Conservation (phyloP, 2,113 vertebrate species). For the Spea bombifrons region DNA sequence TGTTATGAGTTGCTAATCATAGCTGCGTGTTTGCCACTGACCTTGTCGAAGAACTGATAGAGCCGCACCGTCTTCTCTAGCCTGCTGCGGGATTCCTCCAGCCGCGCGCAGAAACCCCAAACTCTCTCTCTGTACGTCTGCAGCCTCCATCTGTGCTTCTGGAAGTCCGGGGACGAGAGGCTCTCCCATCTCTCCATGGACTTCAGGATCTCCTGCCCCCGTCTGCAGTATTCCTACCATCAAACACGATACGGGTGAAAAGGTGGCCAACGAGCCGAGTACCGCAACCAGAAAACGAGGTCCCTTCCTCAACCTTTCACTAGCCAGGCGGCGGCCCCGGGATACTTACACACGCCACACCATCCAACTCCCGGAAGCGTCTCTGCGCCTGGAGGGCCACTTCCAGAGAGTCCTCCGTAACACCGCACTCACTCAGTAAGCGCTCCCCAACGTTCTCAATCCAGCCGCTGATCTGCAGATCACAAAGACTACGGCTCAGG, state of each 20-base stretch:
- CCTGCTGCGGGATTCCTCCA: constrained; percentile 63
- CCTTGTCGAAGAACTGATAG: constrained; percentile 75
- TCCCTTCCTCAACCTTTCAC: not conserved
- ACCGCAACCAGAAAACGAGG: no score
- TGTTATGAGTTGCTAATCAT: no score
- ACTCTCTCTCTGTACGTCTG: constrained; percentile 61
- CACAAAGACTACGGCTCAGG: not conserved
- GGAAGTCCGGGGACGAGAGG: constrained; percentile 59
- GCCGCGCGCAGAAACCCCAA: constrained; percentile 64
- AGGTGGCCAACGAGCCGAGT: no score
- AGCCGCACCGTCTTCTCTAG: constrained; percentile 67
- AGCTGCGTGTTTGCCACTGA: constrained; percentile 46
- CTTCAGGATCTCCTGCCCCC: constrained; percentile 67
- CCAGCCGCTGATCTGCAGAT: constrained; percentile 73
- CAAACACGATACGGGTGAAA: constrained; percentile 16
- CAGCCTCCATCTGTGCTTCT: constrained; percentile 60
- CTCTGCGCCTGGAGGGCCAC: constrained; percentile 66
- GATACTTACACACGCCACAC: constrained; percentile 68
- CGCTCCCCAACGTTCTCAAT: constrained; percentile 75
- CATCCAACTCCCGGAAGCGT: constrained; percentile 75
- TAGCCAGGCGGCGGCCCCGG: not conserved
- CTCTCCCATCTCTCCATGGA: constrained; percentile 67
- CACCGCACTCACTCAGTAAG: constrained; percentile 61
- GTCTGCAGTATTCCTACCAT: constrained; percentile 68
- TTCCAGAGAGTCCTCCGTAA: constrained; percentile 72